Conservation (phyloP, 2,888 invertebrate species). For the Epistrophe eligans region DNA sequence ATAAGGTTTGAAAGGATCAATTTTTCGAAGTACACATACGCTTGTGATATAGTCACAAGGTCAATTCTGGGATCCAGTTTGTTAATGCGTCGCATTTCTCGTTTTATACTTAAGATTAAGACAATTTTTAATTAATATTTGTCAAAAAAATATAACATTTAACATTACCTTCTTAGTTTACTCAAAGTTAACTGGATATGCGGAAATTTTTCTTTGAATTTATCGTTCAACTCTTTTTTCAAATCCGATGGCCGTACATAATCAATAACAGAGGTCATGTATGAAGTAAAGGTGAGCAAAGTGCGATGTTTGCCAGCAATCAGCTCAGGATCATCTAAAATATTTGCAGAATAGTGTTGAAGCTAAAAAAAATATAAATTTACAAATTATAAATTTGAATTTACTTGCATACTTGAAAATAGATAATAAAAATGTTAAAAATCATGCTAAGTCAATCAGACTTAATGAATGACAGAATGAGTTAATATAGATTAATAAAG, state of each 20-base stretch:
- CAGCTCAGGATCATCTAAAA: constrained; percentile 96
- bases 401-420: no score
- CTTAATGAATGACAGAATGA: no score
- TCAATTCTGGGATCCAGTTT: constrained; percentile 93
- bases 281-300: constrained; percentile 93
- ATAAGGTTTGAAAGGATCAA: constrained; percentile 95
- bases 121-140: neutral
- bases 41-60: constrained; percentile 96
- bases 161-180: constrained; percentile 93
- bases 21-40: constrained; percentile 99
- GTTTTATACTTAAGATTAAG: constrained; percentile 89
- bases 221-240: constrained; percentile 98
- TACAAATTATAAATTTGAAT: no score
- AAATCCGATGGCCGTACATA: constrained; percentile 97
- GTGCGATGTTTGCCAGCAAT: constrained; percentile 95
- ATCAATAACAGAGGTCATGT: constrained; percentile 98
- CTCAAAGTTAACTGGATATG: constrained; percentile 96
- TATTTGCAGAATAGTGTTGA: constrained; percentile 91
- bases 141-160: neutral
- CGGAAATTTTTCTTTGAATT: constrained; percentile 97
- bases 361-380: constrained; percentile 40
- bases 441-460: no score
- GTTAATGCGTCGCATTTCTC: constrained; percentile 97
- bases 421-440: no score
- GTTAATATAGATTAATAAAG: no score